Base-by-base conservation (phyloP, 2,113 vertebrate genomes). In the Sapajus apella region DNA sequence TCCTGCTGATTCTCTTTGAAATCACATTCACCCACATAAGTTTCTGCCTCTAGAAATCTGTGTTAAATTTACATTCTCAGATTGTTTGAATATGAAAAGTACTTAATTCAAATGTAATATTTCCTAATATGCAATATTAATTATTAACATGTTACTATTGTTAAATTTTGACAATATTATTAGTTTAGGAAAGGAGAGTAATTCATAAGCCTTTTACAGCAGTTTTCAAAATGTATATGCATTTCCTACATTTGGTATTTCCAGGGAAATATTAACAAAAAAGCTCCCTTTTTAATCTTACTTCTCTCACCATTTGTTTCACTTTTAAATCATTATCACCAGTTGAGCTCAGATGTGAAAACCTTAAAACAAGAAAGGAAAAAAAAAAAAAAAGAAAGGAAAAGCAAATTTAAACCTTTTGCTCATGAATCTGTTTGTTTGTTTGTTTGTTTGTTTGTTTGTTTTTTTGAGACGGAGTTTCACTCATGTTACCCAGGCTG, bases 231-330 rank as follows among this genome's bases (percentile, higher is more conserved):
- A 88, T 92, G 17, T 94, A 85, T 82, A 70, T 93, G 35, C 50
- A 58, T 88, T 93, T 87, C 45, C 45, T 93, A 95, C n/a, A 27
- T 90, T 83, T 32, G 79, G 7, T 96, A 87, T 87, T 87, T 87
- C 12, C 45, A 75, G 70, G 61, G 56, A 87, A 84, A 18, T 47
- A 68, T 83, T 79, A 89, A 88, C 87, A 25, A 94, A 95, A 73
- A 61, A 43, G 68, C 89, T 86, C 56, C 75, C 35, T 56, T 96
- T 95, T 94, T 70, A 55, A 80, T 84, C 55, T 81, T 91, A 58
- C 77, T 96, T 95, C 90, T 30, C 47, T 93, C 45, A 90, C 37
- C 56, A 92, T 92, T 97, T 96, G 86, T 94, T 97, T 97, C 89
- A 81, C 58, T 97, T 96, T 92, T 61, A 95, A 97, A 47, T 91